Conservation (phyloP, 1,140 invertebrate genomes). For the Aphaenogaster ashmeadi region DNA sequence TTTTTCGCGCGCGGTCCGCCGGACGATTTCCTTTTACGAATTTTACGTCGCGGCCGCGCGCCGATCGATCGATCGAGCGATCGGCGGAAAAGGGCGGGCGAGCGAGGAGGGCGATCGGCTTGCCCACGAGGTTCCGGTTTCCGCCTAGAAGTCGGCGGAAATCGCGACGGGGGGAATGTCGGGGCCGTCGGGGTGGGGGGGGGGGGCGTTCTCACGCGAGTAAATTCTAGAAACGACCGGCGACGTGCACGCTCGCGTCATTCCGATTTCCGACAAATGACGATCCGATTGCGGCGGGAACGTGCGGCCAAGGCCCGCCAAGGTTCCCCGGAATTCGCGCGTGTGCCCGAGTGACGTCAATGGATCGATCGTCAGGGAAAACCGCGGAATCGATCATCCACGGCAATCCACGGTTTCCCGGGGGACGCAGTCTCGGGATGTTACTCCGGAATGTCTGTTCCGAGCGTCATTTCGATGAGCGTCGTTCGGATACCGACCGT, state of each 20-base stretch:
- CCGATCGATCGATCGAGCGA: neutral
- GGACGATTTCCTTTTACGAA: neutral
- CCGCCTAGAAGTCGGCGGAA: neutral
- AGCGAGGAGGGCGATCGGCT: neutral
- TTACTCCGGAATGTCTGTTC: neutral
- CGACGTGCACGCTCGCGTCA: neutral
- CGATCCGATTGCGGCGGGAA: too few species aligned
- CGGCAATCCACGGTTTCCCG: too few species aligned
- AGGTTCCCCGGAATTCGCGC: neutral
- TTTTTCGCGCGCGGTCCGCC: neutral
- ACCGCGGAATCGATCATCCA: too few species aligned
- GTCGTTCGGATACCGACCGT: neutral
- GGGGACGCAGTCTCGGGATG: neutral
- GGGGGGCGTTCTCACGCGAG: neutral
- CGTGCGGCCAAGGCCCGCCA: neutral
- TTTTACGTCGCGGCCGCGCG: neutral
- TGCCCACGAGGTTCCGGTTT: neutral
- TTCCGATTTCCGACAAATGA: too few species aligned
- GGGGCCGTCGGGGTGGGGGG: too few species aligned
- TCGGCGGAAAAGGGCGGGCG: neutral
- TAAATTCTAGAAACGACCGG: neutral
- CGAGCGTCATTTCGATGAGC: neutral
- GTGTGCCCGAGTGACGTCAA: constrained; percentile 10
- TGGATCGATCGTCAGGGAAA: neutral
- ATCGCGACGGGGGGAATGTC: neutral